A percentile compares a stretch with the other conserved stretches of the same genome.
Conservation (phyloP, 2,888 invertebrate species). For the Cybosia mesomella region DNA sequence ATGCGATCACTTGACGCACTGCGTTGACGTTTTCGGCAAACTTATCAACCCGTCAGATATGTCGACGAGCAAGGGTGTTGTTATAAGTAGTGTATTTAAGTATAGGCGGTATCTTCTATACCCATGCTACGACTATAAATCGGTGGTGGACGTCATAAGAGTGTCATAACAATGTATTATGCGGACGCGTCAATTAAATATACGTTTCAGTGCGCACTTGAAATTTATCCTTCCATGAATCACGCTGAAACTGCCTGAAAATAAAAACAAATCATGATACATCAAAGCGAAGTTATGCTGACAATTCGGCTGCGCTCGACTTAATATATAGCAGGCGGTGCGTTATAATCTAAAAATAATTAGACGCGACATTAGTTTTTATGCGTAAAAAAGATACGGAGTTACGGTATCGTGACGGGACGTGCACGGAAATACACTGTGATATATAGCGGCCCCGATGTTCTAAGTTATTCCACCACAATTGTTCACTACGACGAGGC, state of each 20-base stretch:
- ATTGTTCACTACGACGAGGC: conserved; percentile 70
- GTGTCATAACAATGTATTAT: conserved; percentile 78
- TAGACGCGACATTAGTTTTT: conserved; percentile 86
- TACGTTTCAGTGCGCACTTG: conserved; percentile 77
- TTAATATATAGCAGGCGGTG: conserved; percentile 85
- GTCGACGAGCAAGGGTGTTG: conserved; percentile 54
- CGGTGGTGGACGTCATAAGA: conserved; percentile 59
- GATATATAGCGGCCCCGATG: conserved; percentile 78
- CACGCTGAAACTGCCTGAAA: conserved; percentile 80
- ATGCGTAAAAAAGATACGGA: conserved; percentile 84
- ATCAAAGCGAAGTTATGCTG: conserved; percentile 86
- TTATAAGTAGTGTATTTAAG: conserved; percentile 46
- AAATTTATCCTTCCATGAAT: conserved; percentile 84
- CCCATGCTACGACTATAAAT: conserved; percentile 51
- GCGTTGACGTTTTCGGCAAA: conserved; percentile 75
- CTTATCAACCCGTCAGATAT: conserved; percentile 70
- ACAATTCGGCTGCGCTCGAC: conserved; percentile 83
- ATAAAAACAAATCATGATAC: conserved; percentile 85
- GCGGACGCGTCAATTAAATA: conserved; percentile 78
- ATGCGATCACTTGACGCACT: conserved; percentile 70
- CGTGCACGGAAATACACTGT: conserved; percentile 81
- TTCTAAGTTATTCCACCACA: conserved; percentile 58
- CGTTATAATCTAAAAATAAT: conserved; percentile 87
- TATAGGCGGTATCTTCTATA: conserved; percentile 38
- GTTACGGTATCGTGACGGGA: conserved; percentile 70